Evolutionary conservation across 2,888 invertebrate species (phyloP).

Genomic region (Beris chalybata): DNA sequence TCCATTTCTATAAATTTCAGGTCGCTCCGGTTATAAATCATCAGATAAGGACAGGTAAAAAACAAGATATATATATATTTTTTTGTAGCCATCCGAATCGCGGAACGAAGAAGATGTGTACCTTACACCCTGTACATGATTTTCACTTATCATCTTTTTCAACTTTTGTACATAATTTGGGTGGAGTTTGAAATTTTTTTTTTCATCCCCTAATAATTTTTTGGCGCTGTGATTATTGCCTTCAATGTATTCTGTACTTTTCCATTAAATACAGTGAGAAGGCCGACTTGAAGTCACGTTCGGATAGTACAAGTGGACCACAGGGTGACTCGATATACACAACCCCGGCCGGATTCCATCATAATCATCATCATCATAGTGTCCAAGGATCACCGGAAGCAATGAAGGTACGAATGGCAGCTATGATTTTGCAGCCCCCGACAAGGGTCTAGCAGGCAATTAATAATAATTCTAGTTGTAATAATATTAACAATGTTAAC

Average conservation of each 20-base stretch:
- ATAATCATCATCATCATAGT: slow-evolving; percentile 50
- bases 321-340: slow-evolving; percentile 77
- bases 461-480: slow-evolving; percentile 44
- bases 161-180: neutral
- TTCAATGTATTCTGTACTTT: slow-evolving; percentile 1
- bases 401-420: slow-evolving; percentile 88
- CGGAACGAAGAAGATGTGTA: neutral
- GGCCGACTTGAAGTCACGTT: slow-evolving; percentile 57
- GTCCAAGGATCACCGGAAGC: slow-evolving; percentile 68
- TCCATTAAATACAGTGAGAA: slow-evolving; percentile 50
- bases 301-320: slow-evolving; percentile 61
- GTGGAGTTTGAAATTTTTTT: too few relatives aligned
- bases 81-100: neutral
- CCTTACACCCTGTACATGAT: too few relatives aligned
- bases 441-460: slow-evolving; percentile 71
- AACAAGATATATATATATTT: slow-evolving; percentile 25
- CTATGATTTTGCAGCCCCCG: slow-evolving; percentile 86
- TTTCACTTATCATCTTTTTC: neutral
- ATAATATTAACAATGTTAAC: slow-evolving; percentile 35
- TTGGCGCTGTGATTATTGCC: neutral
- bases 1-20: slow-evolving; percentile 59
- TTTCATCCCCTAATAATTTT: too few relatives aligned
- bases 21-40: slow-evolving; percentile 81
- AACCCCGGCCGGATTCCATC: slow-evolving; percentile 59
- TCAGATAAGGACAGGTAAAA: slow-evolving; percentile 81